These are phyloP conservation scores for Neomonachus schauinslandi DNA, from an alignment of 2,113 vertebrate species.

Conservation along the genomic window DNA sequence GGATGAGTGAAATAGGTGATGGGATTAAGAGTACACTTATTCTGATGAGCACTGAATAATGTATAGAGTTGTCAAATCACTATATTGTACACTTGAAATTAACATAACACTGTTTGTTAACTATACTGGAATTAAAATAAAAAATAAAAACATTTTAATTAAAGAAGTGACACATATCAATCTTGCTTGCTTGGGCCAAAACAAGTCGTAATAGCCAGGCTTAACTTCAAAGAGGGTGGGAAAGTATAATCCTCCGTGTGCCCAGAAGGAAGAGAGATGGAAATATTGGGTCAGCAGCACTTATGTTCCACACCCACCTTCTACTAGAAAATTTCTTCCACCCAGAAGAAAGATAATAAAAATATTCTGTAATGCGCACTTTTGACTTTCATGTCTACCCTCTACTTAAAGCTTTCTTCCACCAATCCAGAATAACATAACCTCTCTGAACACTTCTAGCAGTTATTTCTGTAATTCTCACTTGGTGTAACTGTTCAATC, in stretches of 20 bases:
- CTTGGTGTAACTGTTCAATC: background rate
- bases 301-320: background rate
- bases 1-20: background rate
- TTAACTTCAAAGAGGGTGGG: background rate
- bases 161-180: background rate
- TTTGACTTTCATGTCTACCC: background rate
- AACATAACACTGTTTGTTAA: background rate
- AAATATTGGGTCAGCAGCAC: background rate
- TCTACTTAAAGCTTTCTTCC: background rate
- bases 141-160: background rate
- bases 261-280: background rate
- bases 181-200: conserved; percentile 27
- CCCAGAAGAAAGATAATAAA: background rate
- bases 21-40: background rate
- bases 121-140: background rate
- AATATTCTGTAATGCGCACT: background rate
- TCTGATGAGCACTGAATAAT: background rate
- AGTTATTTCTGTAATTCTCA: conserved; percentile 19
- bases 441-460: background rate
- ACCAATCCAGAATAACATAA: background rate
- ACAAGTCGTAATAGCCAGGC: background rate
- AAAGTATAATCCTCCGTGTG: background rate
- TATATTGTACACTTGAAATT: background rate
- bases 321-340: background rate
- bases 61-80: background rate